A percentile compares a stretch with the other conserved stretches of the same genome.
These are phyloP conservation scores for Synergus laeviventris DNA, from an alignment of 2,888 invertebrate species.

Conservation along the genomic window DNA sequence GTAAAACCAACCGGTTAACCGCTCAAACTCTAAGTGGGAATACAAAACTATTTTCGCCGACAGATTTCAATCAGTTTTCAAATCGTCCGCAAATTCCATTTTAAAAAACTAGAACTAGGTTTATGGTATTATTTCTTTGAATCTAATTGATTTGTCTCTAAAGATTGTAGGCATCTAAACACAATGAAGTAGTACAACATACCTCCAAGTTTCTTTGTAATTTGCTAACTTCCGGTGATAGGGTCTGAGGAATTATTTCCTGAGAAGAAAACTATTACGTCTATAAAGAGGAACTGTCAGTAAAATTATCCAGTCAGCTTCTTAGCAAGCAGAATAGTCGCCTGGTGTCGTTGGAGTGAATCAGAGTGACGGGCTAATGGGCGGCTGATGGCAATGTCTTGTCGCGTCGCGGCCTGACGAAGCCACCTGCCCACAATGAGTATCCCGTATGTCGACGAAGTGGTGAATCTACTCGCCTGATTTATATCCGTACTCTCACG, in stretches of 20 bases:
- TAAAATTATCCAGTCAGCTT: conserved; percentile 50
- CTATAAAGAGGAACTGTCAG: conserved; percentile 6
- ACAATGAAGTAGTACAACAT: not conserved
- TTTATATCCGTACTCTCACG: conserved; percentile 59
- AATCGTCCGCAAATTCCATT: too few species aligned
- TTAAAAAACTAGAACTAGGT: not conserved
- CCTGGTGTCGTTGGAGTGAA: conserved; percentile 45
- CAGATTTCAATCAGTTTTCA: too few species aligned
- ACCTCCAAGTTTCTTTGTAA: conserved; percentile 10
- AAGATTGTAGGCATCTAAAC: not conserved
- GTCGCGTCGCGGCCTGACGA: conserved; percentile 73
- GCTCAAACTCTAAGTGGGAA: conserved; percentile 47
- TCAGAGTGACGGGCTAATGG: conserved; percentile 67
- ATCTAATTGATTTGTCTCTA: not conserved
- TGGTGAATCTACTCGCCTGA: conserved; percentile 53
- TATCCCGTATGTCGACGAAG: conserved; percentile 56
- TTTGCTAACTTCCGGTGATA: conserved; percentile 49
- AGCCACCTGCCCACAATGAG: conserved; percentile 71
- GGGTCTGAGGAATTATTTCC: not conserved
- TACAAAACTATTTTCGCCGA: conserved; percentile 39
- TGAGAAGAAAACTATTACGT: not conserved
- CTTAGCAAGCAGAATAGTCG: conserved; percentile 46
- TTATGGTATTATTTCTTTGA: not conserved
- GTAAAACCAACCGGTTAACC: conserved; percentile 56
- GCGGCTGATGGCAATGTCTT: conserved; percentile 74